Evolutionary conservation across 2,113 vertebrate species (phyloP), one percentile per base, ranked within the genome.

Genomic region (Lanius ludovicianus): DNA sequence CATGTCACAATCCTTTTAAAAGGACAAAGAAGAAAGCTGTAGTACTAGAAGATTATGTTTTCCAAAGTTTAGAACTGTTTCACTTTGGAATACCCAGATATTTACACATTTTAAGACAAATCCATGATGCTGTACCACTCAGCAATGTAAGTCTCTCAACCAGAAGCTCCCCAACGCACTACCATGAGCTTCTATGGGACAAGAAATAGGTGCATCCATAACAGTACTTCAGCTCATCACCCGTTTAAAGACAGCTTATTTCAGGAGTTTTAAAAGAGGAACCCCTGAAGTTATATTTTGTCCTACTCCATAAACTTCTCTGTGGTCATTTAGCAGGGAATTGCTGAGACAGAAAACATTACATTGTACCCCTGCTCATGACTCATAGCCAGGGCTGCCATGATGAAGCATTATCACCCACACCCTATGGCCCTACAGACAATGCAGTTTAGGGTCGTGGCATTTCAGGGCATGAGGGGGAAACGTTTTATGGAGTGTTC

Each of bases 31-130:
- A 84, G 52, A 52, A 89, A 78, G 53, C 28, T 4, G 6, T 91
- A 88, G 65, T 92, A 94, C 49, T 52, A 91, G 64, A 59, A 90
- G 37, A 93, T 68, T 81, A 63, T 30, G 87, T 88, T 86, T 67
- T 35, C 35, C 18, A 6, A 86, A 89, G 76, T 90, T 95, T 67
- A 90, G 5, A 77, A 92, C 53, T 33, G 10, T 73, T 87, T 68
- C 0, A 0, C 47, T 60, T 56, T 35, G n/a, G 44, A 93, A 84
- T 49, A 31, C 10, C 37, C 39, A 73, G 60, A 68, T 33, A 59
- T 33, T 60, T n/a, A 64, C 0, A 13, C 57, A 87, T 84, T 75
- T 68, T 60, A 84, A 87, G 62, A 11, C 41, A 92, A 46, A 78
- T 49, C n/a, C 42, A 91, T 94, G 74, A 70, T 42, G 15, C 7